phyloP scores from a whole-genome alignment of 2,888 invertebrate genomes.

The Parnassius orleans region DNA sequence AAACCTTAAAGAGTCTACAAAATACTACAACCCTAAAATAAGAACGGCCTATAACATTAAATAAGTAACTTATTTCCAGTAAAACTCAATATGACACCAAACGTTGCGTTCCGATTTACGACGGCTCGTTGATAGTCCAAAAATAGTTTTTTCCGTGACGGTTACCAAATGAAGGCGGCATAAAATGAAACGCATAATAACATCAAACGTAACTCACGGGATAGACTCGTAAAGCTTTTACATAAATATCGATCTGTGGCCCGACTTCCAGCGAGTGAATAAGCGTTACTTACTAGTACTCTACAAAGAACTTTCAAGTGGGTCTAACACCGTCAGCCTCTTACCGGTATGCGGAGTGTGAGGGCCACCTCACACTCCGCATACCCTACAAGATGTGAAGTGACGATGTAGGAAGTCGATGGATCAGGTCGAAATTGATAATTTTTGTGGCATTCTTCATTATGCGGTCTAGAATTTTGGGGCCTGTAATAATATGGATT shows the following conservation, averaged over 20 bases:
- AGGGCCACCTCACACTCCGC: too few species aligned
- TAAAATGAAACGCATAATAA: constrained; percentile 71
- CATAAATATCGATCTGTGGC: constrained; percentile 50
- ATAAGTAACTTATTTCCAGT: constrained; percentile 52
- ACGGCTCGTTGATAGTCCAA: constrained; percentile 52
- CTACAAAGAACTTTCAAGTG: too few species aligned
- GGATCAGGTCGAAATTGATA: too few species aligned
- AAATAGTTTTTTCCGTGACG: constrained; percentile 71
- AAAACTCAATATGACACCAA: constrained; percentile 68
- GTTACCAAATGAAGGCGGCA: constrained; percentile 59
- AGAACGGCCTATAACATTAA: constrained; percentile 34
- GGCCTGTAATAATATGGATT: too few species aligned
- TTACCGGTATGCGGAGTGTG: too few species aligned
- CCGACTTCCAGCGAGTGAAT: constrained; percentile 36
- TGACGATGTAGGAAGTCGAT: too few species aligned
- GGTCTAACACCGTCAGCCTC: too few species aligned
- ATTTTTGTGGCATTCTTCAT: too few species aligned
- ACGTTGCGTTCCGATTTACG: constrained; percentile 66
- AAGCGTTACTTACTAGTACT: neutral
- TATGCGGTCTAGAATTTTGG: too few species aligned
- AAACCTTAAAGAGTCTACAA: neutral
- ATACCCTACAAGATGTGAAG: too few species aligned
- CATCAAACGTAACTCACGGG: constrained; percentile 62
- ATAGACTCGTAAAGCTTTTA: constrained; percentile 70
- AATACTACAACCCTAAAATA: constrained; percentile 28